phyloP scores from a whole-genome alignment of 2,113 vertebrate species.

The Haplochromis vanheusdeni region DNA sequence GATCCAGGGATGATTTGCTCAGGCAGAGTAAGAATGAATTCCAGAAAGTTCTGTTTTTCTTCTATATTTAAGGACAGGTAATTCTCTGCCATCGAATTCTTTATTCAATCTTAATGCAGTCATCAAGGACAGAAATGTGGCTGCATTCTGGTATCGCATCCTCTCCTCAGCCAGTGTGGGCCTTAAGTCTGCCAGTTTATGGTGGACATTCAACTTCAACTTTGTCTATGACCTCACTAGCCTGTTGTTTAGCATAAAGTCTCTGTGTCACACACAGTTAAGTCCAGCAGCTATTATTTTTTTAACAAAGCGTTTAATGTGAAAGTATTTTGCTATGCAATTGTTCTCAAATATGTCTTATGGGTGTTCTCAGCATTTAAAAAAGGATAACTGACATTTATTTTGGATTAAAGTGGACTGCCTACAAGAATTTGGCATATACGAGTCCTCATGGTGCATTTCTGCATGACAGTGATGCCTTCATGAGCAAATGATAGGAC shows the following conservation, averaged over 20 bases:
- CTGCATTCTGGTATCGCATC: background rate
- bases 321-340: background rate
- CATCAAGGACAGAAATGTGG: background rate
- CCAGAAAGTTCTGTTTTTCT: background rate
- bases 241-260: background rate
- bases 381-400: background rate
- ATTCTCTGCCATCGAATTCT: background rate
- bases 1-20: background rate
- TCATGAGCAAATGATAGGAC: background rate
- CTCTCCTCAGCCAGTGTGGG: background rate
- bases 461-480: background rate
- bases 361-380: background rate
- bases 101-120: background rate
- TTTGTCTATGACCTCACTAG: background rate
- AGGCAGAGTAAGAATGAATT: background rate
- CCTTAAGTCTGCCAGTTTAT: background rate
- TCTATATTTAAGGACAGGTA: background rate
- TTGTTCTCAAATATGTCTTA: background rate
- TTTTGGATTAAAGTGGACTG: background rate
- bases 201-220: background rate
- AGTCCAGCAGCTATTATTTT: background rate
- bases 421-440: background rate
- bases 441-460: background rate
- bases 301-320: background rate
- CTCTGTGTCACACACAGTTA: background rate